Percentiles rank a stretch among this genome's conserved stretches.
phyloP scores from a whole-genome alignment of 92 coral and sea anemone genomes.

The Desmophyllum pertusum region DNA sequence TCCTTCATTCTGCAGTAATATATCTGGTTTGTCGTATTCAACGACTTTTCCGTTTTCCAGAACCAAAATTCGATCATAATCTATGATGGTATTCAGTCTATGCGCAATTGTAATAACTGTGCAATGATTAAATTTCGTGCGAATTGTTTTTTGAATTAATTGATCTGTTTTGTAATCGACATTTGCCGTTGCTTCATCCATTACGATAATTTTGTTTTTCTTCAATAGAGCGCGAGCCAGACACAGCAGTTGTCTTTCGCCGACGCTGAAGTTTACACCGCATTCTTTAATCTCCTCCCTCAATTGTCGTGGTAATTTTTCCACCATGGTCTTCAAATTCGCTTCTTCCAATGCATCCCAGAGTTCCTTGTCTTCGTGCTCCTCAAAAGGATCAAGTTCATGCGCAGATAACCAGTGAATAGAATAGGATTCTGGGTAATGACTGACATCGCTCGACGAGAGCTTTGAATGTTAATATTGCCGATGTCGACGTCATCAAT shows the following conservation, averaged over 20 bases:
- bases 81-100: slow-evolving; percentile 70
- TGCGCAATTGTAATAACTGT: slow-evolving; percentile 66
- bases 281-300: slow-evolving; percentile 67
- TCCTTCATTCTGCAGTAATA: slow-evolving; percentile 51
- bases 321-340: slow-evolving; percentile 60
- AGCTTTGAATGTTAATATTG: slow-evolving; percentile 65
- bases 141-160: slow-evolving; percentile 68
- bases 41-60: slow-evolving; percentile 72
- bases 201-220: slow-evolving; percentile 61
- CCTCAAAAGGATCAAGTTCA: slow-evolving; percentile 63
- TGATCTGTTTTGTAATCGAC: slow-evolving; percentile 82
- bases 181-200: slow-evolving; percentile 76
- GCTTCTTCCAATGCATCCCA: slow-evolving; percentile 71
- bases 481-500: slow-evolving; percentile 63
- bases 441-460: slow-evolving; percentile 71
- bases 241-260: slow-evolving; percentile 67
- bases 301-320: slow-evolving; percentile 61
- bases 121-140: slow-evolving; percentile 68
- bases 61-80: slow-evolving; percentile 76
- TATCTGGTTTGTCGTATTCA: slow-evolving; percentile 79
- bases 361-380: slow-evolving; percentile 58
- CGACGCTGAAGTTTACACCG: slow-evolving; percentile 41
- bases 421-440: slow-evolving; percentile 65
- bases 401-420: slow-evolving; percentile 65
- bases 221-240: slow-evolving; percentile 67